Conservation (phyloP, 2,113 vertebrate species). For the Microtus oregoni region DNA sequence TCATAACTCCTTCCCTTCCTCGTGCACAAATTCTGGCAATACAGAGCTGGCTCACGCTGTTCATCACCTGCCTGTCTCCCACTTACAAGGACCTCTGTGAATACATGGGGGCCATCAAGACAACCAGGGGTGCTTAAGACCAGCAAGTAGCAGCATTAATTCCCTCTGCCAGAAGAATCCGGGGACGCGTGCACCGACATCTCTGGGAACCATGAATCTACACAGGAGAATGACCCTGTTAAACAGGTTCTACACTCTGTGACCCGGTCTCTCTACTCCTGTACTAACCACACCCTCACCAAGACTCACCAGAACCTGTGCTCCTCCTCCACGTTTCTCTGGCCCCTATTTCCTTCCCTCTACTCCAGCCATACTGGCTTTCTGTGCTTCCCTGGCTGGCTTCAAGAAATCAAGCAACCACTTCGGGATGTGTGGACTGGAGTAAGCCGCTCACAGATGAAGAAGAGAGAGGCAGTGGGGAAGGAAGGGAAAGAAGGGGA, state of each 20-base stretch:
- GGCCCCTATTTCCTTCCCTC: neutral
- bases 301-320: fast-evolving
- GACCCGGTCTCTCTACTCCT: neutral
- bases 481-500: neutral
- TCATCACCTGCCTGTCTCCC: neutral
- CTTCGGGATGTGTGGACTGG: neutral
- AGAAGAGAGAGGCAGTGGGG: neutral
- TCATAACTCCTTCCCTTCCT: neutral
- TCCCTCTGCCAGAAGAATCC: neutral
- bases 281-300: neutral
- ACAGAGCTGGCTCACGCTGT: neutral
- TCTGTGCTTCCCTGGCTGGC: neutral
- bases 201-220: neutral
- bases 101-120: neutral
- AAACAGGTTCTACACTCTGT: neutral
- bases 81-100: neutral
- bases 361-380: neutral
- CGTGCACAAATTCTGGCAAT: neutral
- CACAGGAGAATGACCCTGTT: neutral
- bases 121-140: neutral
- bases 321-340: neutral
- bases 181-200: neutral
- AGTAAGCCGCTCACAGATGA: neutral
- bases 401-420: neutral
- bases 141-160: neutral